Conservation (phyloP, 2,113 vertebrate genomes). For the Pituophis catenifer region DNA sequence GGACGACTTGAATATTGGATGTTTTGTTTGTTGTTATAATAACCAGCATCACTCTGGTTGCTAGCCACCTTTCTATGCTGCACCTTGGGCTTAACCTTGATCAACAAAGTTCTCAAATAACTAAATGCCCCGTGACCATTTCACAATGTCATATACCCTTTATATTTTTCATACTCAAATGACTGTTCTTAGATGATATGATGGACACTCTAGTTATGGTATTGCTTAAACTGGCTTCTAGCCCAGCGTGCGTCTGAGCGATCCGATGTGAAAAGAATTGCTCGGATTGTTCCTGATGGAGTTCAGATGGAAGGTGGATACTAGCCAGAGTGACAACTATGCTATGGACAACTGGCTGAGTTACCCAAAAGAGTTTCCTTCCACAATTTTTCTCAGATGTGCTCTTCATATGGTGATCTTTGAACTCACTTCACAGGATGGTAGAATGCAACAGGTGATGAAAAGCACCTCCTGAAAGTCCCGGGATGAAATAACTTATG, state of each 20-base stretch:
- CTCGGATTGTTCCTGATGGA: neutral
- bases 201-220: neutral
- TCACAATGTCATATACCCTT: constrained; percentile 58
- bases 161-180: neutral
- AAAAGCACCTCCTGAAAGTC: neutral
- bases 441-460: neutral
- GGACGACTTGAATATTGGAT: neutral
- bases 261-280: neutral
- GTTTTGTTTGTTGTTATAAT: neutral
- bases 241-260: neutral
- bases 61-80: constrained; percentile 39
- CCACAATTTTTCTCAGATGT: neutral
- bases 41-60: constrained; percentile 8
- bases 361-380: neutral
- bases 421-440: neutral
- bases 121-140: constrained; percentile 30
- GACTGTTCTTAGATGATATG: neutral
- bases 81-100: constrained; percentile 47
- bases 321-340: neutral
- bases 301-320: neutral
- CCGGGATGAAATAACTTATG: neutral
- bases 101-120: constrained; percentile 54
- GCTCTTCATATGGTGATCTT: neutral
- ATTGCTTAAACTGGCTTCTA: neutral
- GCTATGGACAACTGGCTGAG: neutral